These are phyloP conservation scores for Sphaerophoria rueppellii DNA, from an alignment of 2,888 invertebrate genomes.

Conservation along the genomic window DNA sequence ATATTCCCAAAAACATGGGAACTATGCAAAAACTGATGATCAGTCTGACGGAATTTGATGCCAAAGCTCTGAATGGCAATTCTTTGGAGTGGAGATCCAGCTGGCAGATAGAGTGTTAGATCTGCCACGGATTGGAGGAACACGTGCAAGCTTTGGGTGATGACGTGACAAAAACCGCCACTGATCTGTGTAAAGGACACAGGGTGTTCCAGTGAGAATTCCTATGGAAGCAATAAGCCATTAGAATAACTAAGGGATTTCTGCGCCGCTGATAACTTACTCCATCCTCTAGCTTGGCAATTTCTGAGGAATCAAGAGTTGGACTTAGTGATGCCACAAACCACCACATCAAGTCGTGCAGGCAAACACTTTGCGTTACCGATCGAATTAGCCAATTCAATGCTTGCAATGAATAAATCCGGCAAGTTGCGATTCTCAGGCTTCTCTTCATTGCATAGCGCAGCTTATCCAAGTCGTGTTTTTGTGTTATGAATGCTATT, in stretches of 20 bases:
- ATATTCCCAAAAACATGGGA: constrained; percentile 98
- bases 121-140: constrained; percentile 95
- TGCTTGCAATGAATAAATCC: constrained; percentile 95
- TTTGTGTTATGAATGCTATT: constrained; percentile 92
- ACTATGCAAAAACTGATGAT: constrained; percentile 94
- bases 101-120: constrained; percentile 93
- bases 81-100: constrained; percentile 93
- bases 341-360: constrained; percentile 99
- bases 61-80: constrained; percentile 98
- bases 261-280: constrained; percentile 74
- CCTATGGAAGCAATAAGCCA: constrained; percentile 78
- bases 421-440: constrained; percentile 89
- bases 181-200: constrained; percentile 90
- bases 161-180: constrained; percentile 86
- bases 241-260: too few species aligned
- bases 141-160: constrained; percentile 91
- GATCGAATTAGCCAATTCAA: constrained; percentile 97
- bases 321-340: constrained; percentile 92
- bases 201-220: constrained; percentile 86
- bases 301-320: constrained; percentile 83
- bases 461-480: constrained; percentile 92
- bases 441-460: constrained; percentile 95
- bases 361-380: constrained; percentile 93
- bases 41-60: constrained; percentile 92
- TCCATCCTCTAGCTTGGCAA: constrained; percentile 78